A percentile compares a stretch with the other conserved stretches of the same genome.
These are phyloP conservation scores for Psephotus haematonotus DNA, from an alignment of 2,113 vertebrate species.

Conservation along the genomic window DNA sequence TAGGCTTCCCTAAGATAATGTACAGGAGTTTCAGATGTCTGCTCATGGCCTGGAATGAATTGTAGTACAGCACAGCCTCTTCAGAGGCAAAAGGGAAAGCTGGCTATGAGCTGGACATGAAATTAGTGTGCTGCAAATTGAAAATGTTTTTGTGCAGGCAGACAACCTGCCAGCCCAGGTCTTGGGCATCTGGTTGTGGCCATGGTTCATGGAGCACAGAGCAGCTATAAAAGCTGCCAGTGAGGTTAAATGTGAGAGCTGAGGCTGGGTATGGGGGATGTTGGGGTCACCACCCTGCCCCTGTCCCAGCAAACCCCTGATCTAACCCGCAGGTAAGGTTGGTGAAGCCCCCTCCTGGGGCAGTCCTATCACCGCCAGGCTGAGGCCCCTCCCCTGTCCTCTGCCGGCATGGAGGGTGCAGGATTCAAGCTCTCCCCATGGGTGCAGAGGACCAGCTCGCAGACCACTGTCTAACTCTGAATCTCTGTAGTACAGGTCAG, in stretches of 20 bases:
- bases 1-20: background rate
- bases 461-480: background rate
- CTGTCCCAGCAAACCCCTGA: background rate
- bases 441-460: accelerated
- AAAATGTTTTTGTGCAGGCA: background rate
- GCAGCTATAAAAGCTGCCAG: background rate
- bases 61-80: background rate
- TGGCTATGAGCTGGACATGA: background rate
- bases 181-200: background rate
- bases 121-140: background rate
- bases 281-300: background rate
- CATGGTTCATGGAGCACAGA: accelerated
- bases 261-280: background rate
- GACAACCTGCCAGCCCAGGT: background rate
- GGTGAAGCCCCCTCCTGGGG: background rate
- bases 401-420: accelerated
- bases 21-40: background rate
- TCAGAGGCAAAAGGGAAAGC: background rate
- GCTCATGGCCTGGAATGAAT: background rate
- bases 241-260: background rate
- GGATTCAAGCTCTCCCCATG: accelerated
- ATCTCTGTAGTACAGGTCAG: background rate
- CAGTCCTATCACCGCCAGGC: accelerated
- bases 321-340: background rate
- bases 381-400: background rate